phyloP scores from a whole-genome alignment of 2,797 vertebrate species.

The Muscicapa striata region DNA sequence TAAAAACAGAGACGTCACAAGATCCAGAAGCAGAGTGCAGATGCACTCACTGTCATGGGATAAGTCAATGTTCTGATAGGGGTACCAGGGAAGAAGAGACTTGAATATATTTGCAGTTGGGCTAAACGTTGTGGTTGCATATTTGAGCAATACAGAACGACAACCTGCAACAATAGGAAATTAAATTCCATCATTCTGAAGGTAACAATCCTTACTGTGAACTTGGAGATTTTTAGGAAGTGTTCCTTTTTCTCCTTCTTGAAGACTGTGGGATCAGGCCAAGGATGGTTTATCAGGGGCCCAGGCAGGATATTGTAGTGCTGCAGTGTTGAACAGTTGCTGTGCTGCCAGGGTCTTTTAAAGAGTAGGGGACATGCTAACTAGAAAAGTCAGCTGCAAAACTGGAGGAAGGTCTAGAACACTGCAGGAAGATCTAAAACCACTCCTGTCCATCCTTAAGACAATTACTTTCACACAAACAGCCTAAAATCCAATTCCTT shows the following conservation, averaged over 20 bases:
- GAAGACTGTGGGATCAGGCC: neutral
- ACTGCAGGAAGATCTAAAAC: neutral
- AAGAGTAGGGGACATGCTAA: neutral
- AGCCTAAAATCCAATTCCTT: neutral
- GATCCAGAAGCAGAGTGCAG: neutral
- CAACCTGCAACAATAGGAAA: neutral
- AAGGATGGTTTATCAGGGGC: neutral
- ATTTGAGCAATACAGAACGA: neutral
- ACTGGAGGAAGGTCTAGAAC: neutral
- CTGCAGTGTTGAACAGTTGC: neutral
- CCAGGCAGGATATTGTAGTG: accelerated
- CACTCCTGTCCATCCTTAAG: neutral
- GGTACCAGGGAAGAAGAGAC: neutral
- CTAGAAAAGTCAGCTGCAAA: neutral
- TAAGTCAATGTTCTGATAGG: neutral
- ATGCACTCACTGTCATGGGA: neutral
- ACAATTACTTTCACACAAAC: neutral
- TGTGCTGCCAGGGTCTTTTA: neutral
- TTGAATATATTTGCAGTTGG: neutral
- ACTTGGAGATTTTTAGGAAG: neutral
- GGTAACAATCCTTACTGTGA: neutral
- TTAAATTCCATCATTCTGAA: neutral
- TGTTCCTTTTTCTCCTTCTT: neutral
- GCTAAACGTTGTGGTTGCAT: neutral
- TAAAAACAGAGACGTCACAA: neutral